Percentiles rank a stretch among this genome's conserved stretches.
These are phyloP conservation scores for Homalodisca vitripennis DNA, from an alignment of 1,140 invertebrate genomes.

Conservation along the genomic window DNA sequence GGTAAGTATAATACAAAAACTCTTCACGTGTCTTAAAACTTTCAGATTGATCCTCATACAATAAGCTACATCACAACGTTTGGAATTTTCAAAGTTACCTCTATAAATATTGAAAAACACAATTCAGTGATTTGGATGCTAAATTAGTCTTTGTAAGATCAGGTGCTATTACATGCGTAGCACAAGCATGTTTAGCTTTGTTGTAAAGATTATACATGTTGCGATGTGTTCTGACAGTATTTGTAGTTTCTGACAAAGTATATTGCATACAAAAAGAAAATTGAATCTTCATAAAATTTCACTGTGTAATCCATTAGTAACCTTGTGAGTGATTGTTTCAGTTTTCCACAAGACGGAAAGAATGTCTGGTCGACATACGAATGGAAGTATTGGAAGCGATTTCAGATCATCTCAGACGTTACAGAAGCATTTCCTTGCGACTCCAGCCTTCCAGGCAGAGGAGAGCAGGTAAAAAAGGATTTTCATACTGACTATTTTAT, in stretches of 20 bases:
- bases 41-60: too few species aligned
- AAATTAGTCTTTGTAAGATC: neutral
- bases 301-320: neutral
- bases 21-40: too few species aligned
- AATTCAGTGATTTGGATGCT: too few species aligned
- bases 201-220: neutral
- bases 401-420: neutral
- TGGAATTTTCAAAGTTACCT: too few species aligned
- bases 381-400: conserved; percentile 7
- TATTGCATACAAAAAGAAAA: neutral
- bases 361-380: neutral
- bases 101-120: too few species aligned
- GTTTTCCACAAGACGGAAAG: neutral
- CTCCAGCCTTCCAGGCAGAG: neutral
- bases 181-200: neutral
- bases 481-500: too few species aligned
- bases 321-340: neutral
- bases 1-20: too few species aligned
- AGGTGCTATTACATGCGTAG: neutral
- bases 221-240: neutral
- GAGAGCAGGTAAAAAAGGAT: too few species aligned
- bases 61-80: too few species aligned
- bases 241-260: neutral
- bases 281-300: neutral
- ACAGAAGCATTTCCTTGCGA: neutral